Percentiles rank a stretch among this genome's conserved stretches.
Evolutionary conservation across 1,140 invertebrate species (phyloP).

Genomic region (Brachionus paranguensis): DNA sequence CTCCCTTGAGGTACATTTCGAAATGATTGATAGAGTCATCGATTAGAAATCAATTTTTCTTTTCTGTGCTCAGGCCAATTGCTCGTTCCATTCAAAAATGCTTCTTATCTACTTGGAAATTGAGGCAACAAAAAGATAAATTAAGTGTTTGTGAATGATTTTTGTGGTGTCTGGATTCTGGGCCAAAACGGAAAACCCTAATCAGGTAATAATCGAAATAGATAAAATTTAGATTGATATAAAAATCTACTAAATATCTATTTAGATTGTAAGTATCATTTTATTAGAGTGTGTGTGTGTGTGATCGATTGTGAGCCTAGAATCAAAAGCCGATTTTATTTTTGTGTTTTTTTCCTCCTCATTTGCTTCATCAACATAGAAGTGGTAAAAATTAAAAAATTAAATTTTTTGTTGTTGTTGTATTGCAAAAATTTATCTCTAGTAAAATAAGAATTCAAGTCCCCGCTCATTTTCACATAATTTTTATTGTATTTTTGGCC

Average conservation of each 20-base stretch:
- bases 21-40: conserved; percentile 27
- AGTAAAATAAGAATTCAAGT: too few species aligned
- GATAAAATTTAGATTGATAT: neutral
- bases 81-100: neutral
- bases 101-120: neutral
- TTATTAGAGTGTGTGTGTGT: neutral
- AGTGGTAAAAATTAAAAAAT: too few species aligned
- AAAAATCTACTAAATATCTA: neutral
- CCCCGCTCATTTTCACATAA: too few species aligned
- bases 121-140: neutral
- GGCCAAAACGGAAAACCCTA: conserved; percentile 15
- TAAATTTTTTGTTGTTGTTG: too few species aligned
- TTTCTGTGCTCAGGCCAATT: neutral
- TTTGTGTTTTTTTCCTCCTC: neutral
- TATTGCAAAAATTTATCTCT: too few species aligned
- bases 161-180: neutral
- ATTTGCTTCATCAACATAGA: neutral
- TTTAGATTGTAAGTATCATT: neutral
- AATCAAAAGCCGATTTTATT: neutral
- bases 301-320: neutral
- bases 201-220: conserved; percentile 2
- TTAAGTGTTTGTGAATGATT: neutral
- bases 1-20: neutral
- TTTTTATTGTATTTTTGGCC: too few species aligned
- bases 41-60: conserved; percentile 3